These are phyloP conservation scores for Malachius bipustulatus DNA, from an alignment of 2,888 invertebrate species.

Conservation along the genomic window DNA sequence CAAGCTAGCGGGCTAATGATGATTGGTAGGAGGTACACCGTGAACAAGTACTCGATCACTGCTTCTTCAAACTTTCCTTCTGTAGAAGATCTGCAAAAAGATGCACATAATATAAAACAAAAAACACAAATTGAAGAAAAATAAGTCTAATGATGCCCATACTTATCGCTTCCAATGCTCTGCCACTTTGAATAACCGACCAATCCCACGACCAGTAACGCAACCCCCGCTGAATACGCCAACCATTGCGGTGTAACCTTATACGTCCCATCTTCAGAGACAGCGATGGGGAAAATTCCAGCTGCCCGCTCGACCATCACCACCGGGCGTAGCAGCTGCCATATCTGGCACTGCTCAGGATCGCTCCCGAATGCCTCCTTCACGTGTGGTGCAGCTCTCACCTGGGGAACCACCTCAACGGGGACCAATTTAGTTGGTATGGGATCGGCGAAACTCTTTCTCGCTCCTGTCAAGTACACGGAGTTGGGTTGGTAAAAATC, in stretches of 20 bases:
- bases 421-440: conserved; percentile 27
- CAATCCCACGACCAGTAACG: conserved; percentile 27
- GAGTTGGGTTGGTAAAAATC: conserved; percentile 13
- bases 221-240: conserved; percentile 46
- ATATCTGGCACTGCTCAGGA: conserved; percentile 31
- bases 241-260: conserved; percentile 42
- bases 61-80: conserved; percentile 64
- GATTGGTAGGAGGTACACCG: conserved; percentile 59
- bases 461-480: conserved; percentile 29
- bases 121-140: not conserved
- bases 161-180: conserved; percentile 1
- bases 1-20: conserved; percentile 51
- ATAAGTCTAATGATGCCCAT: not conserved
- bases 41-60: conserved; percentile 61
- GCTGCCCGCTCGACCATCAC: conserved; percentile 40
- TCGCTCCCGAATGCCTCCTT: conserved; percentile 11
- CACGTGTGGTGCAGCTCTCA: conserved; percentile 18
- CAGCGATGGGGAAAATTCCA: conserved; percentile 51
- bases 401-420: conserved; percentile 15
- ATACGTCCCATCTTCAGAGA: conserved; percentile 38
- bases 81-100: conserved; percentile 23
- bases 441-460: conserved; percentile 20
- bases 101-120: conserved; percentile 4
- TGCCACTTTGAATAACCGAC: conserved; percentile 7
- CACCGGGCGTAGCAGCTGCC: conserved; percentile 38